Evolutionary conservation across 2,888 invertebrate genomes (phyloP).

Genomic region (Isotomurus palustris): DNA sequence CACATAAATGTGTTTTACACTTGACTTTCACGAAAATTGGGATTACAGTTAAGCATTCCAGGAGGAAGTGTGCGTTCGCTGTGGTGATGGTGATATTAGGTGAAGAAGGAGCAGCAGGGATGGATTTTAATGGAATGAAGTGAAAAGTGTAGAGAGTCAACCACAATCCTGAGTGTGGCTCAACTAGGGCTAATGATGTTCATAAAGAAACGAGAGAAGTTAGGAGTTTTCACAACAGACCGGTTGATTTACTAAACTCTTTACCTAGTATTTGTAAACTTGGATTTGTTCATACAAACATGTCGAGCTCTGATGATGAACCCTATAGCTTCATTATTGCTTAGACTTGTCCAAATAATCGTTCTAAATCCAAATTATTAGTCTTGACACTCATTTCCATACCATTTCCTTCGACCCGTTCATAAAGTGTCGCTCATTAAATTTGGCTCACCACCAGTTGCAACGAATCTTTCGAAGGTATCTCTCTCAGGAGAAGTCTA

Average conservation of each 20-base stretch:
- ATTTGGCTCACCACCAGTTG: slow-evolving; percentile 3
- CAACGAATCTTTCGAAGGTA: neutral
- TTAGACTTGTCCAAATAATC: slow-evolving; percentile 5
- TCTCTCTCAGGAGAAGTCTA: too few species aligned
- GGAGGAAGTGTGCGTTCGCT: too few species aligned
- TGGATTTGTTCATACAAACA: slow-evolving; percentile 26
- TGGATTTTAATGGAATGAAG: too few species aligned
- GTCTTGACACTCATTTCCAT: neutral
- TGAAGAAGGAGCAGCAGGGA: too few species aligned
- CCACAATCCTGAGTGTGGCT: neutral
- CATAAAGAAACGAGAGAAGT: slow-evolving; percentile 26
- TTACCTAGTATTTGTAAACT: slow-evolving; percentile 40
- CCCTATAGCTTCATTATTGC: slow-evolving; percentile 9
- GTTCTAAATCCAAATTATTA: slow-evolving; percentile 5
- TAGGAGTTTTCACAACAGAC: slow-evolving; percentile 28
- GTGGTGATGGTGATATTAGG: too few species aligned
- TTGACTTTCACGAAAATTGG: too few species aligned
- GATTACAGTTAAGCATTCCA: too few species aligned
- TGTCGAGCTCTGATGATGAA: slow-evolving; percentile 14
- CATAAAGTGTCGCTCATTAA: too few species aligned
- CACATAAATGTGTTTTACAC: too few species aligned
- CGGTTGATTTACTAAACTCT: slow-evolving; percentile 38
- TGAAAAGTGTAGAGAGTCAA: neutral
- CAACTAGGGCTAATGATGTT: slow-evolving; percentile 24
- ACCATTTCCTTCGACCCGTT: too few species aligned